Evolutionary conservation across 2,888 invertebrate genomes (phyloP), one percentile per base, ranked within the genome.

Genomic region (Scaptomyza parva): DNA sequence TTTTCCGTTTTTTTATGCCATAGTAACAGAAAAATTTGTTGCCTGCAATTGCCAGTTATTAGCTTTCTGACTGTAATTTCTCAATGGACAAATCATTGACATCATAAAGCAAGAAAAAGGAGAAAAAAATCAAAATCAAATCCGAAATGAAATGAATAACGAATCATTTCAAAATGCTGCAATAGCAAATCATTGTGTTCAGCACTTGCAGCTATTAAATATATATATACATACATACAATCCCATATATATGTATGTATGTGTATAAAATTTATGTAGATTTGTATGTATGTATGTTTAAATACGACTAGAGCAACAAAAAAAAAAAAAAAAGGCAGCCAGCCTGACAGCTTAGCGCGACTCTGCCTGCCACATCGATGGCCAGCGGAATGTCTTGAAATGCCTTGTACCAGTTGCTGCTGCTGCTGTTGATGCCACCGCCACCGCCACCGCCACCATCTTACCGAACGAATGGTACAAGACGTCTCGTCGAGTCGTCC

Each of bases 341-440:
- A 53, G 70, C 40, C 66, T 73, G 75, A 74, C 73, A 74, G 61
- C 75, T 70, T 59, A 58, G 67, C 70, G 61, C 70, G 60, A 44
- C 70, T 61, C 37, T 37, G 37, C 37, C 37, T 37, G 37, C 37
- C 37, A 51, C 52, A 65, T 61, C 75, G 53, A 60, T 73, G 64
- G 75, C 75, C 73, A 75, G 62, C 52, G 73, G 73, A 74, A 75
- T 74, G 67, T 70, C 73, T 70, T 74, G 73, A 75, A 67, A 74
- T 74, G 67, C 59, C 37, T 33, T 71, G 62, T 50, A 58, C 41
- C 57, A 67, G 53, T n/a, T 44, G 35, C 18, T 14, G 30, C 30
- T 48, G 24, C 26, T 17, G 24, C 17, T 48, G 24, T 20, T 17
- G 24, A n/a, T 11, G 30, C 30, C 35, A 40, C 9, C 9, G 22